Evolutionary conservation across 1,140 invertebrate genomes (phyloP), one percentile per base, ranked within the genome.

Genomic region (Aphidius gifuensis): DNA sequence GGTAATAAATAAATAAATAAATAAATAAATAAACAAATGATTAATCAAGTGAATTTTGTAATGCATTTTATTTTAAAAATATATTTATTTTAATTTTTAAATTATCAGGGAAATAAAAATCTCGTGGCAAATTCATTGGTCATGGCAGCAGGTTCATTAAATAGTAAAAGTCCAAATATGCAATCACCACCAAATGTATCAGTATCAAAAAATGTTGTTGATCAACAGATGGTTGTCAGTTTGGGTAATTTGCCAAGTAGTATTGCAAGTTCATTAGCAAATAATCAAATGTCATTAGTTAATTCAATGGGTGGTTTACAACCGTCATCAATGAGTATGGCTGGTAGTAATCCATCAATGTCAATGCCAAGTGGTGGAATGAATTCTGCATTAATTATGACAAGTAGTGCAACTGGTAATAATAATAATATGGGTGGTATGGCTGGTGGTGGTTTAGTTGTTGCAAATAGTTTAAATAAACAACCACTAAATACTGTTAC

Each of bases 171-270:
- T 77, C 88, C 89, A 51, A 92, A 89, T 71, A 81, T 93, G 75
- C 91, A 92, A 77, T 92, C 90, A 49, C 90, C 90, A 53, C 90
- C 90, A 9, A 91, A 92, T 73, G 88, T 90, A 60, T 84, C 85
- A 32, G 85, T 86, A 16, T 83, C 83, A 40, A 87, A 87, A 69
- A 74, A 77, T 62, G 81, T 83, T 39, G 79, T 81, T 16, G 85
- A 85, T 71, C 81, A 82, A 49, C 78, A 81, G 58, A 83, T 84
- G 81, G 82, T 83, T 23, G 83, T 86, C 40, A 83, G 80, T 62
- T 70, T 85, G 64, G 83, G 83, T 49, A 85, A 80, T 70, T 75
- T 87, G 71, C 80, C 83, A 61, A 84, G 83, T 59, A 86, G 84
- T 68, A 85, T 86, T 76, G 83, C 83, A 53, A 81, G 80, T 68